Evolutionary conservation across 1,140 invertebrate genomes (phyloP).

Genomic region (Diabrotica virgifera): DNA sequence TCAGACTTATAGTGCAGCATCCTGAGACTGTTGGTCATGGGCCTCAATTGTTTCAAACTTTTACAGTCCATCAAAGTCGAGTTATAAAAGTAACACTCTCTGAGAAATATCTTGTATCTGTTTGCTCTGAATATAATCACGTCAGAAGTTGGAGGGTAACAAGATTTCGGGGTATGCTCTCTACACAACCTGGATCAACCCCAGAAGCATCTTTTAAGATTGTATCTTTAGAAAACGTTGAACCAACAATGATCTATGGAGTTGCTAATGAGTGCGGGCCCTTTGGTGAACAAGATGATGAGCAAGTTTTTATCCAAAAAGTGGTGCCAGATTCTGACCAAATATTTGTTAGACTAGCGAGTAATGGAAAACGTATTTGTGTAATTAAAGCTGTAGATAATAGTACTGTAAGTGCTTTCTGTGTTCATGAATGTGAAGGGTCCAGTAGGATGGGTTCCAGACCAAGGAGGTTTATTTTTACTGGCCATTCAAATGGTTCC

Average conservation of each 20-base stretch:
- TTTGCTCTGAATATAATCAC: conserved; percentile 97
- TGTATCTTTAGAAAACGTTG: conserved; percentile 82
- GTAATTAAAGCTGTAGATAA: conserved; percentile 92
- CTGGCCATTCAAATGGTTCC: conserved; percentile 90
- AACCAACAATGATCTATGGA: conserved; percentile 62
- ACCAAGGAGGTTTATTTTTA: conserved; percentile 88
- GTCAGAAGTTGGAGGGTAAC: conserved; percentile 96
- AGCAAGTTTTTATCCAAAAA: conserved; percentile 97
- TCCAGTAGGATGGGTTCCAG: conserved; percentile 88
- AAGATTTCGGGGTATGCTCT: conserved; percentile 94
- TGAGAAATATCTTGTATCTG: conserved; percentile 95
- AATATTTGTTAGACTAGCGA: conserved; percentile 89
- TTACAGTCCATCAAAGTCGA: conserved; percentile 94
- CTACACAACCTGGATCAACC: conserved; percentile 94
- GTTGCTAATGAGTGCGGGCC: conserved; percentile 82
- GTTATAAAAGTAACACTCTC: conserved; percentile 94
- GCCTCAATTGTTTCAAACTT: conserved; percentile 96
- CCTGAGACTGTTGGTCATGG: conserved; percentile 97
- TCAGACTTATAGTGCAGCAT: conserved; percentile 96
- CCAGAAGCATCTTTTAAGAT: conserved; percentile 96
- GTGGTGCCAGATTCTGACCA: conserved; percentile 95
- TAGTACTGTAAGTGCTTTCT: conserved; percentile 93
- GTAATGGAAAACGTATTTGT: conserved; percentile 94
- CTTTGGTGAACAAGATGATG: conserved; percentile 96
- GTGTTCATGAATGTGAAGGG: conserved; percentile 95